Base-by-base conservation (phyloP, 1,140 invertebrate genomes). In the Trissolcus basalis region DNA sequence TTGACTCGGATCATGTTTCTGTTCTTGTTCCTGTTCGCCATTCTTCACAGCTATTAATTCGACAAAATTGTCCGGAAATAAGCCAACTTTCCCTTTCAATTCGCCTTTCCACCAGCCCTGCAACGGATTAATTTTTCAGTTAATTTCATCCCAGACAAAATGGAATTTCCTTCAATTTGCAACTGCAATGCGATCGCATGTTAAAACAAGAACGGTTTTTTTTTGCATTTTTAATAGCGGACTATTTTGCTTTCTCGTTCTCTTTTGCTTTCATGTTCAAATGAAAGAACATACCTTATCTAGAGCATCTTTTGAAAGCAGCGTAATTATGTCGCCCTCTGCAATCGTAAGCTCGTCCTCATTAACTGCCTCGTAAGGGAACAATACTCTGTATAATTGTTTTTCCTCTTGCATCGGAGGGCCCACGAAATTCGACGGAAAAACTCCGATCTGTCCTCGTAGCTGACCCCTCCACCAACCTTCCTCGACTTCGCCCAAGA, bases 31-130 rank as follows among this genome's bases (percentile, higher is more conserved):
- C 32, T 81, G 61, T 11, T 70, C 54, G 4, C 83, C 73, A 9
- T 60, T 67, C 58, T 82, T 81, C 8, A 60, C 33, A 35, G 82
- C 77, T 63, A 94, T 85, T 4, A 95, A 69, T 82, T 94, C 91
- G 5, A 97, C 96, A 90, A 99, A 99, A 90, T 99, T 99, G 83
- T 99, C 97, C 3, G 98, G 98, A 86, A 99, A 99, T 1, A 99
- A 91, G 0, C 98, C 98, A 53, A 96, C 88, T 84, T 92, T 92
- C 27, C 97, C 97, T 73, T 93, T 92, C 0, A 97, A 80, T 89
- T 99, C 97, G 49, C 97, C 98, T 86, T 94, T 93, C 97, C 97
- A 99, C 98, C 97, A 99, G 41, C 96, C 96, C 72, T 86, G 35
- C 33, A 56, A 59, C n/a, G n/a, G 33, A 56, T 5, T 53, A 43